Evolutionary conservation across 2,888 invertebrate species (phyloP).

Genomic region (Linyphia triangularis): DNA sequence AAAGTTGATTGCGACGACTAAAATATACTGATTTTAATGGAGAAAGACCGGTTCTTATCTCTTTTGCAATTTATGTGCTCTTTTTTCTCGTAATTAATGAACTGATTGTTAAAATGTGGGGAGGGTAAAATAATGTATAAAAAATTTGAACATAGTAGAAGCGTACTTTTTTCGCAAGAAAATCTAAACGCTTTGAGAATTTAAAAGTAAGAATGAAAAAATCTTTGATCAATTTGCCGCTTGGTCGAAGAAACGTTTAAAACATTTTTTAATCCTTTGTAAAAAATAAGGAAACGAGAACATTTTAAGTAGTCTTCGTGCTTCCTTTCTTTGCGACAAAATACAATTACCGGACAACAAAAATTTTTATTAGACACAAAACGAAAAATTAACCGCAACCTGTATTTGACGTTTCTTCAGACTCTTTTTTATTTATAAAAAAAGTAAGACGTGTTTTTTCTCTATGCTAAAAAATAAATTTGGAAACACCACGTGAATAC

Average conservation of each 20-base stretch:
- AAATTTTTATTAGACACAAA: constrained; percentile 47
- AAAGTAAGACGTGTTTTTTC: background rate
- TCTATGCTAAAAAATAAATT: background rate
- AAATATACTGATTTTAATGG: constrained; percentile 35
- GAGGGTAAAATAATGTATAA: constrained; percentile 31
- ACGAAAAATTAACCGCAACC: background rate
- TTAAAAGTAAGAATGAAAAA: constrained; percentile 31
- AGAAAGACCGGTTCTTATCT: constrained; percentile 44
- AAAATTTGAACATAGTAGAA: background rate
- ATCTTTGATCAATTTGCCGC: constrained; percentile 51
- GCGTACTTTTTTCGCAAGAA: constrained; percentile 11
- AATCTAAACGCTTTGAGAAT: constrained; percentile 39
- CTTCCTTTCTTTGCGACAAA: constrained; percentile 43
- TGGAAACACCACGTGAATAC: background rate
- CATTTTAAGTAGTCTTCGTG: constrained; percentile 45
- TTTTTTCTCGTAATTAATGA: constrained; percentile 48
- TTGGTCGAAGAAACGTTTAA: constrained; percentile 52
- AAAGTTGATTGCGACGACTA: constrained; percentile 45
- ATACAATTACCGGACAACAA: constrained; percentile 60
- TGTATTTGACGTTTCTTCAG: constrained; percentile 44
- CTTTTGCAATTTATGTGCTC: background rate
- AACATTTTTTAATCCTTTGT: background rate
- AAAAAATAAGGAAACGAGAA: constrained; percentile 39
- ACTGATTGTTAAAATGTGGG: constrained; percentile 48
- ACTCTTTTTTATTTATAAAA: constrained; percentile 22